Base-by-base conservation (phyloP, 2,113 vertebrate genomes). In the Brachirus orientalis region DNA sequence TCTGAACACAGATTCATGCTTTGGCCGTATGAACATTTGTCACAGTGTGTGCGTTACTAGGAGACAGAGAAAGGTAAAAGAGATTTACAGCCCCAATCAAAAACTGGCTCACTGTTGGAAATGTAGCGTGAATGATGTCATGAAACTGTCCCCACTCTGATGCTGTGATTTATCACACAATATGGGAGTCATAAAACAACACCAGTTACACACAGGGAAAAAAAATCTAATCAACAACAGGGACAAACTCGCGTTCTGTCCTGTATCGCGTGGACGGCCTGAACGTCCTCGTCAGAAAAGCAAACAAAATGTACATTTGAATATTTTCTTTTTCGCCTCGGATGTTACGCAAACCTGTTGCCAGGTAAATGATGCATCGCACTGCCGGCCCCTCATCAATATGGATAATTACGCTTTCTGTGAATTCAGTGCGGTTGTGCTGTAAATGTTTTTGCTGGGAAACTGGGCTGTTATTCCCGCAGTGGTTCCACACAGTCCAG, bases 81-180 rank as follows among this genome's bases (percentile, higher is more conserved):
- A 93, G 92, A 93, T 94, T 94, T 92, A 93, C 89, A 82, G 70
- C 90, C 89, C 83, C 87, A 94, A 94, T 94, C 91, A 94, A 89
- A 93, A 87, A 61, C 81, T 75, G 83, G 66, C 86, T 57, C 66
- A 44, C 48, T 22, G 84, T 76, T 92, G 90, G 87, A 93, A 94
- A 94, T 92, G 91, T 90, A 92, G 87, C 92, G 75, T 92, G 88
- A 91, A 89, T 88, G 80, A 89, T 90, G 86, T 92, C 88, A 90
- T 92, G 72, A 91, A 92, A 84, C 82, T 89, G 86, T 93, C 88
- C 79, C 83, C 43, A 70, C 69, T 76, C 67, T 64, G 89, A 92
- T 73, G 86, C 73, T 60, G 75, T 90, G 88, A 92, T 93, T 90
- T 88, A 93, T 90, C 79, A 77, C 83, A 75, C 61, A 16, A 84